Evolutionary conservation across 2,888 invertebrate species (phyloP), one percentile per base, ranked within the genome.

Genomic region (Microctonus aethiopoides): DNA sequence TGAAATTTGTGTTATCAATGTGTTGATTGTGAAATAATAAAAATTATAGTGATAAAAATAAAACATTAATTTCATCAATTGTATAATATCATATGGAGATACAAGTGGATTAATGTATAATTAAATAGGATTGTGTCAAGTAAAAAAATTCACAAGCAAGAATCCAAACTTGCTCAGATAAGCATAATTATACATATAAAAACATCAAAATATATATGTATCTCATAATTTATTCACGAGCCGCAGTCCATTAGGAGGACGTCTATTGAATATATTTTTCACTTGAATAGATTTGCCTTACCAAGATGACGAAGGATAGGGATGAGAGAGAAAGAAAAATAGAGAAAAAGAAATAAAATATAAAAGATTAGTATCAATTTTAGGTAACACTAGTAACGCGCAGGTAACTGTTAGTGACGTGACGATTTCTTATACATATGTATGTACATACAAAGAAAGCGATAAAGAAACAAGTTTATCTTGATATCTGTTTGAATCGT

Each of bases 331-430:
- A n/a, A 16, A 10, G 29, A 46, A 7, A 24, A 22, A 39, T 36
- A 41, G 9, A 24, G 32, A 41, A 6, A 13, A 24, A 13, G 24
- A 41, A 24, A 39, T 24, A 32, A 34, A 22, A 54, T n/a, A 52
- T 22, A 64, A 36, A 41, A 56, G 68, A 79, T 79, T 70, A 60
- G 73, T 79, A 79, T 79, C 77, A 72, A 71, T 76, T 74, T 77
- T 70, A 74, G 74, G 78, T 78, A 77, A 78, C 78, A 78, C 78
- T 74, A 73, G 77, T 78, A 78, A 78, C 74, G 76, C 75, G 75
- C 78, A 66, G 74, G 77, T 77, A 77, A 79, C 78, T 78, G 78
- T 78, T 79, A 79, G 78, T 75, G 78, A 79, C 77, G 78, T 79
- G 78, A 77, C 79, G 75, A 79, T 79, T 79, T 79, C 32, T 78